A percentile compares a stretch with the other conserved stretches of the same genome.
Evolutionary conservation across 1,140 invertebrate genomes (phyloP).

Genomic region (Drosophila miranda): DNA sequence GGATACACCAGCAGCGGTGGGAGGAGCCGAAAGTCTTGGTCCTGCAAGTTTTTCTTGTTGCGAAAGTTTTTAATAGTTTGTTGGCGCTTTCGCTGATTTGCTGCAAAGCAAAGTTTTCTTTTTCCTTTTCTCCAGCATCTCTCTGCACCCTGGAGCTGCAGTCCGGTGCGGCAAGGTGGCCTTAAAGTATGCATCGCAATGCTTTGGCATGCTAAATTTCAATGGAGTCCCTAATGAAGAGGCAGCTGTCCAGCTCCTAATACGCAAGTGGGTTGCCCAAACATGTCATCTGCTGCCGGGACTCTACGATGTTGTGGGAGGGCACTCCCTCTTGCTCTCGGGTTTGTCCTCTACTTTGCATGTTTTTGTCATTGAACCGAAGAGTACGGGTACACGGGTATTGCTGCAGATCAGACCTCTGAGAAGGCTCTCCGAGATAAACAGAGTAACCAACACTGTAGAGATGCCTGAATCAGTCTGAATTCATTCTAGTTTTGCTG

Average conservation of each 20-base stretch:
- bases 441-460: not conserved
- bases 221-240: slow-evolving; percentile 66
- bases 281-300: slow-evolving; percentile 6
- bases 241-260: slow-evolving; percentile 25
- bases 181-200: slow-evolving; percentile 59
- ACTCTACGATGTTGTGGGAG: not conserved
- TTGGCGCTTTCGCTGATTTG: slow-evolving; percentile 79
- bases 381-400: no score
- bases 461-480: no score
- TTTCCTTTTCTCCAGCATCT: slow-evolving; percentile 24
- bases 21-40: slow-evolving; percentile 49
- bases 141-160: not conserved
- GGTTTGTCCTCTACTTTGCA: no score
- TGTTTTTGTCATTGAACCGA: no score
- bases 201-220: slow-evolving; percentile 54
- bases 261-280: slow-evolving; percentile 35
- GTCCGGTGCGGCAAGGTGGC: slow-evolving; percentile 7
- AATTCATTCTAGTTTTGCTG: no score
- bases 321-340: no score
- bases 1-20: slow-evolving; percentile 1
- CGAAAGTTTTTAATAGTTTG: slow-evolving; percentile 78
- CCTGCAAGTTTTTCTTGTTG: slow-evolving; percentile 76
- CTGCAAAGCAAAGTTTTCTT: slow-evolving; percentile 66
- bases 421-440: no score
- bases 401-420: no score